Evolutionary conservation across 2,797 vertebrate species (phyloP).

Genomic region (Pelodytes ibericus): DNA sequence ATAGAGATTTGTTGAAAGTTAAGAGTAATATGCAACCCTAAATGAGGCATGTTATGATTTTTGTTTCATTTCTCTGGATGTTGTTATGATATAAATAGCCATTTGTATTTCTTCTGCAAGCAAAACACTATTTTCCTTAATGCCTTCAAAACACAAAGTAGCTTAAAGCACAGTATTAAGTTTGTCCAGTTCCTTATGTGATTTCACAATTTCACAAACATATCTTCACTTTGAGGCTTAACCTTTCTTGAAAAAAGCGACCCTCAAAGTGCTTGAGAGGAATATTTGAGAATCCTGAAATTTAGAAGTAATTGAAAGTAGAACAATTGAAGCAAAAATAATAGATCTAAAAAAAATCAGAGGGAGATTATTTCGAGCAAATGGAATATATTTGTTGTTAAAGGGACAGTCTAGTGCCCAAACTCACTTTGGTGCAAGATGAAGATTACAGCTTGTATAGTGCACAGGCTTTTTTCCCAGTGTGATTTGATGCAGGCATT

Average conservation of each 20-base stretch:
- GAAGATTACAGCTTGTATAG: no score
- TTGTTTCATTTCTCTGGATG: no score
- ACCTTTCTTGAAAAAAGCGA: neutral
- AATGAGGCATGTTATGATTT: neutral
- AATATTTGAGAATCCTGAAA: neutral
- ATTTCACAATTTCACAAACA: constrained; percentile 1
- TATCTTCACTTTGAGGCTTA: neutral
- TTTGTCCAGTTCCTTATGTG: neutral
- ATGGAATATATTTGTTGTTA: no score
- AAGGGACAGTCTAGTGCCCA: no score
- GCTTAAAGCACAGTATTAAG: constrained; percentile 7
- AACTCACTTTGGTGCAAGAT: no score
- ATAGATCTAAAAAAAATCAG: neutral
- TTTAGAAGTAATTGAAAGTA: constrained; percentile 11
- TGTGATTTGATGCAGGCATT: no score
- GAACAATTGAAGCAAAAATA: constrained; percentile 5
- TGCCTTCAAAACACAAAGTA: neutral
- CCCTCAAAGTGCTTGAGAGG: neutral
- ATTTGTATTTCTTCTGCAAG: neutral
- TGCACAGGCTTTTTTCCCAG: no score
- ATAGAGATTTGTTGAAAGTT: neutral
- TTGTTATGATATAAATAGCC: neutral
- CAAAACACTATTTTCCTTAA: neutral
- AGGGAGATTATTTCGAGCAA: no score
- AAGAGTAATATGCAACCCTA: neutral